Evolutionary conservation across 2,888 invertebrate species (phyloP), one percentile per base, ranked within the genome.

Genomic region (Perithous albicinctus): DNA sequence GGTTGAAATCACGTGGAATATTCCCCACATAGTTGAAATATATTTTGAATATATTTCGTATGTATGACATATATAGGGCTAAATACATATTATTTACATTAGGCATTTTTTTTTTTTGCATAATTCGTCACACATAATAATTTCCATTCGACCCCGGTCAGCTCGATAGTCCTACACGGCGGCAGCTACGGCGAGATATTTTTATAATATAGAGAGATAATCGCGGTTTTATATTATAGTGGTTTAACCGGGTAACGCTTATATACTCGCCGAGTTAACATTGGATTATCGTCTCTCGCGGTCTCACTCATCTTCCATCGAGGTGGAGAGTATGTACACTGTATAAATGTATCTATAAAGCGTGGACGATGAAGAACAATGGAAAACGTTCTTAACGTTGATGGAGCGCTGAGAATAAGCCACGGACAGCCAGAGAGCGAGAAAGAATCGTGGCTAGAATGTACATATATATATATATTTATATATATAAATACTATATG

Each of bases 321-420:
- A 51, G 15, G n/a, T n/a, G 8, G 26, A 54, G 23, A 43, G 26
- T 63, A 26, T 72, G 29, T 64, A 29, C 38, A 54, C 38, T 56
- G 35, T 69, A 78, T 78, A 78, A 78, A 78, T 64, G 78, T 78
- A 74, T 78, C 74, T 66, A 59, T 70, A 69, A 64, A 70, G 70
- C 56, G 74, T 75, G 69, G 69, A 70, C 69, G 81, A 75, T 75
- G 78, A 82, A 82, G 78, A 82, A 82, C 78, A 78, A 78, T 78
- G 81, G 78, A 78, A 82, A 82, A 75, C 64, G 81, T 78, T 81
- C 69, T 74, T 78, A 81, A 78, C 81, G 78, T 78, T 78, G 78
- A 78, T 78, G 78, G 78, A 82, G 18, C 78, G 78, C 64, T 74
- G 78, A 73, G 81, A 81, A 81, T 69, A 69, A 81, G 73, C 73